phyloP scores from a whole-genome alignment of 2,888 invertebrate genomes.

The Chymomyza caudatula region DNA sequence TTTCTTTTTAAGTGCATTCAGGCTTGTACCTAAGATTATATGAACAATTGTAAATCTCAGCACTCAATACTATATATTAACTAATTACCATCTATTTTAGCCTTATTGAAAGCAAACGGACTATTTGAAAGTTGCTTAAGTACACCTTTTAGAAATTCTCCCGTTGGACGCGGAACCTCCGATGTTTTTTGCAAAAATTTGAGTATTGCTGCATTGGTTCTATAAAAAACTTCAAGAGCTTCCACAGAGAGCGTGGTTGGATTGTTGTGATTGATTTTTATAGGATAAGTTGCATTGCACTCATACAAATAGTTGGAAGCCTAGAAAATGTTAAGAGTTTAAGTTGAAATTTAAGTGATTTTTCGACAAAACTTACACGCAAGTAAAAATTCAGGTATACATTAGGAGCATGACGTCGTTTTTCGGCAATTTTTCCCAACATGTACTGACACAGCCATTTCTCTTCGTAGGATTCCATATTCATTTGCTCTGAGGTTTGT shows the following conservation, averaged over 20 bases:
- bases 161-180: constrained; percentile 81
- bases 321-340: constrained; percentile 74
- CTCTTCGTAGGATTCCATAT: constrained; percentile 84
- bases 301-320: constrained; percentile 88
- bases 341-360: too few relatives aligned
- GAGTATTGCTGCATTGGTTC: constrained; percentile 92
- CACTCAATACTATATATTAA: background rate
- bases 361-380: constrained; percentile 80
- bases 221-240: constrained; percentile 90
- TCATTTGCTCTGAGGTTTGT: constrained; percentile 73
- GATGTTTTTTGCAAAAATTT: constrained; percentile 90
- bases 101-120: constrained; percentile 79
- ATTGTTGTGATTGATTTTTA: constrained; percentile 90
- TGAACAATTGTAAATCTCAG: background rate
- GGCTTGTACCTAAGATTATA: constrained; percentile 42
- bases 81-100: constrained; percentile 76
- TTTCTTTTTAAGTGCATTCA: constrained; percentile 62
- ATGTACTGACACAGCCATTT: constrained; percentile 96
- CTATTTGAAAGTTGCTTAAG: constrained; percentile 78
- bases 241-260: constrained; percentile 92
- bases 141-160: constrained; percentile 80
- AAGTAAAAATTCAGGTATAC: constrained; percentile 89
- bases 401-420: constrained; percentile 86
- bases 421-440: constrained; percentile 96
- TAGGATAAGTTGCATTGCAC: constrained; percentile 90